phyloP scores from a whole-genome alignment of 2,113 vertebrate genomes.

The Pardalotus punctatus region DNA sequence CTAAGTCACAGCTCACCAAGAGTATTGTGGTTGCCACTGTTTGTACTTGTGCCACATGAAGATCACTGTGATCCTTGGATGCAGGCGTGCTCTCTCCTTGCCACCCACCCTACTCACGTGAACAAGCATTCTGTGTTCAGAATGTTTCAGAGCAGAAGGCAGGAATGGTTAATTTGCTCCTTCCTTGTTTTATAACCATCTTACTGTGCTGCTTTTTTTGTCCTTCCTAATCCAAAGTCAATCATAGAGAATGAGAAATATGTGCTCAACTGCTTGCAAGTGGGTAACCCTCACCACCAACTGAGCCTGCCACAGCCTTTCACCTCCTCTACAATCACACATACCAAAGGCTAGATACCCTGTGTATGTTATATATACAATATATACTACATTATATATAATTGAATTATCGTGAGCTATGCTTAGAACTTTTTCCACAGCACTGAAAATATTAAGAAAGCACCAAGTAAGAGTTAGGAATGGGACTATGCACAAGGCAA shows the following conservation, averaged over 20 bases:
- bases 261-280: background rate
- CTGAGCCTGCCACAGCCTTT: background rate
- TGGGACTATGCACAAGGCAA: background rate
- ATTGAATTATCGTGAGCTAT: background rate
- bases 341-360: background rate
- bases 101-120: background rate
- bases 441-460: background rate
- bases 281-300: background rate
- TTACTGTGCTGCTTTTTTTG: background rate
- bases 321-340: background rate
- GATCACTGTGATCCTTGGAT: background rate
- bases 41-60: background rate
- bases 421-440: background rate
- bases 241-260: background rate
- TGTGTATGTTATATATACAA: too few species aligned
- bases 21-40: background rate
- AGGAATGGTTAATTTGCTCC: background rate
- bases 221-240: background rate
- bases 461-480: background rate
- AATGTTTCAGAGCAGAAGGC: background rate
- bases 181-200: background rate
- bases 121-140: background rate
- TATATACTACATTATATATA: too few species aligned
- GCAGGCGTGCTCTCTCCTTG: background rate
- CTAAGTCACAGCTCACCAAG: background rate